A percentile compares a stretch with the other conserved stretches of the same genome.
Conservation (phyloP, 2,113 vertebrate genomes). For the Campylorhamphus procurvoides region DNA sequence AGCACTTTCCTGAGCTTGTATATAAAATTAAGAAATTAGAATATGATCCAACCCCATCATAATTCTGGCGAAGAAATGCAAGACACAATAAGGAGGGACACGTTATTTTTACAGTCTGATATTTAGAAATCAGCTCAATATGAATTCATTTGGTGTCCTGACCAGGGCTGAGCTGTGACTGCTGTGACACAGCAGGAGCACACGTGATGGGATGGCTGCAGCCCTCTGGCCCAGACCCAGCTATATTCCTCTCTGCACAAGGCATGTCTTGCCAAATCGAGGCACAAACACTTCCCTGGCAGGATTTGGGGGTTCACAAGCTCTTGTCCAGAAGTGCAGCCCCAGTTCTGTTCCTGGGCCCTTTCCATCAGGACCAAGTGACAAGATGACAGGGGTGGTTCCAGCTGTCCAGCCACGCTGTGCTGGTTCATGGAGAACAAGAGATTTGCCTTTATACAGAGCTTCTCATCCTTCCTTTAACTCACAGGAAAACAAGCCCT, state of each 20-base stretch:
- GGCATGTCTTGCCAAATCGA: not conserved
- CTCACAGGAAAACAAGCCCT: not conserved
- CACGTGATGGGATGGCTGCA: not conserved
- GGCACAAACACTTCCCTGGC: not conserved
- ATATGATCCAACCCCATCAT: too few species aligned
- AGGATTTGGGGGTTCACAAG: not conserved
- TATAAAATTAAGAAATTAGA: fast-evolving
- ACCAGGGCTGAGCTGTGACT: not conserved
- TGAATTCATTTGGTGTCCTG: not conserved
- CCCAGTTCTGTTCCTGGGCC: fast-evolving
- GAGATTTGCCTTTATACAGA: not conserved
- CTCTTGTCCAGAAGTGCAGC: not conserved
- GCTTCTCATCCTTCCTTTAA: not conserved
- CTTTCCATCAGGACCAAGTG: not conserved
- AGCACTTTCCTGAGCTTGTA: too few species aligned
- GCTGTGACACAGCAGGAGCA: not conserved
- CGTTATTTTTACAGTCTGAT: fast-evolving
- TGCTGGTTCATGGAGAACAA: fast-evolving
- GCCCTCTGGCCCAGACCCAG: not conserved
- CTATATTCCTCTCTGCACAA: not conserved
- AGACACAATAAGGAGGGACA: fast-evolving
- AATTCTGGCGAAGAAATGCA: fast-evolving
- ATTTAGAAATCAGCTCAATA: not conserved
- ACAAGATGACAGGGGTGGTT: not conserved
- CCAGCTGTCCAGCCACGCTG: fast-evolving